Evolutionary conservation across 2,113 vertebrate species (phyloP).

Genomic region (Eubucco bourcierii): DNA sequence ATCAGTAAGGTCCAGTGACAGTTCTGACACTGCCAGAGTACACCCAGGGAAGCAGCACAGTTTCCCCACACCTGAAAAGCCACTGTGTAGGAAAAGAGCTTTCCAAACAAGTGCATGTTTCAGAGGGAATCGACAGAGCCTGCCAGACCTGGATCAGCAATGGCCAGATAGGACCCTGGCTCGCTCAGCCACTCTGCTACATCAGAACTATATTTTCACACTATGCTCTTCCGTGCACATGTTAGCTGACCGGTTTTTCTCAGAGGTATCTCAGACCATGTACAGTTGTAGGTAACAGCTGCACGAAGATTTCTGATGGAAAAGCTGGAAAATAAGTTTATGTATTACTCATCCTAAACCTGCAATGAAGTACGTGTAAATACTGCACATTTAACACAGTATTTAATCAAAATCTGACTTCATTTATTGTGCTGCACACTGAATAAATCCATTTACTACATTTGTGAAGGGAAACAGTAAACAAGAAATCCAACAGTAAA

Average conservation of each 20-base stretch:
- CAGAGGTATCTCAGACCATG: neutral
- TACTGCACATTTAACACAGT: neutral
- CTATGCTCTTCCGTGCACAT: accelerated
- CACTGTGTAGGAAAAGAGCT: accelerated
- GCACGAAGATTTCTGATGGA: neutral
- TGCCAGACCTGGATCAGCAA: neutral
- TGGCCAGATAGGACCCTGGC: neutral
- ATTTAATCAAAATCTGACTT: neutral
- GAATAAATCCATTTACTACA: neutral
- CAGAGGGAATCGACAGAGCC: neutral
- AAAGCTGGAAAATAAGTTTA: neutral
- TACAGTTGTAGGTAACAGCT: neutral
- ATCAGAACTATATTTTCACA: neutral
- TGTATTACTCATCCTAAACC: neutral
- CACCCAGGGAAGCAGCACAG: neutral
- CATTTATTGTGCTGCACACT: neutral
- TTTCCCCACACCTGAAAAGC: neutral
- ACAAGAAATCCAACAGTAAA: too few relatives aligned
- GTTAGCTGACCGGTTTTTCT: neutral
- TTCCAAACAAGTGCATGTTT: neutral
- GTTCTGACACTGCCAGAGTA: neutral
- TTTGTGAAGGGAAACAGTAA: neutral
- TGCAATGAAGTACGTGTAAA: neutral
- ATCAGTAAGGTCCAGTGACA: neutral
- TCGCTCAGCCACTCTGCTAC: neutral